These are phyloP conservation scores for Catocala fraxini DNA, from an alignment of 2,888 invertebrate species.

Conservation along the genomic window DNA sequence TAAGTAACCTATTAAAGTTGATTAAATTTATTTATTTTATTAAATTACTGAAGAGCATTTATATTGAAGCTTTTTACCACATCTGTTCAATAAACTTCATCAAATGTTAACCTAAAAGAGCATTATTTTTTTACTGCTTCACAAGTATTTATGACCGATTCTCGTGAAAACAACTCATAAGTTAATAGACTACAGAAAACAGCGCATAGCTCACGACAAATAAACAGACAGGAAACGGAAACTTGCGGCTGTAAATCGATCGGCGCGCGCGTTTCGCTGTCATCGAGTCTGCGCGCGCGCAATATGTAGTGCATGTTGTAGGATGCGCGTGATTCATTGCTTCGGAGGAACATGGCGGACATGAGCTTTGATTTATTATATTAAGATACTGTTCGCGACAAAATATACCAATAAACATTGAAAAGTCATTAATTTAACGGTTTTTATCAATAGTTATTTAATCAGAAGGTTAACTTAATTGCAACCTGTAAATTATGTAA, in stretches of 20 bases:
- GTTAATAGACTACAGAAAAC: slow-evolving; percentile 22
- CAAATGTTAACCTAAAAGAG: too few species aligned
- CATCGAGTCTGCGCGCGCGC: slow-evolving; percentile 47
- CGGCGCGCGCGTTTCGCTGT: slow-evolving; percentile 72
- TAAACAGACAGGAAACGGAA: slow-evolving; percentile 63
- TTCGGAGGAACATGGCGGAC: slow-evolving; percentile 7
- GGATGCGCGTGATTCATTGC: slow-evolving; percentile 50
- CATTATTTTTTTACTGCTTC: background rate
- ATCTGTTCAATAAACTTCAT: too few species aligned
- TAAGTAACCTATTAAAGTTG: too few species aligned
- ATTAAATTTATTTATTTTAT: too few species aligned
- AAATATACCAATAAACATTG: too few species aligned
- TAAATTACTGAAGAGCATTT: too few species aligned
- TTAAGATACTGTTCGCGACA: background rate
- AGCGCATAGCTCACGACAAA: slow-evolving; percentile 33
- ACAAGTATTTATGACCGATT: slow-evolving; percentile 14
- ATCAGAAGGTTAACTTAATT: too few species aligned
- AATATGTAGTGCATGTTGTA: slow-evolving; percentile 46
- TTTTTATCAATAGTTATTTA: too few species aligned
- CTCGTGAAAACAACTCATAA: slow-evolving; percentile 16
- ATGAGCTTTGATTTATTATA: slow-evolving; percentile 1
- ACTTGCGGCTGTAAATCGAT: slow-evolving; percentile 69
- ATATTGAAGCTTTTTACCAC: too few species aligned
- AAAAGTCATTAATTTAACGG: too few species aligned
- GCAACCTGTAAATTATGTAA: too few species aligned